Base-by-base conservation (phyloP, 2,797 vertebrate genomes). In the Cyprinodon diabolis region DNA sequence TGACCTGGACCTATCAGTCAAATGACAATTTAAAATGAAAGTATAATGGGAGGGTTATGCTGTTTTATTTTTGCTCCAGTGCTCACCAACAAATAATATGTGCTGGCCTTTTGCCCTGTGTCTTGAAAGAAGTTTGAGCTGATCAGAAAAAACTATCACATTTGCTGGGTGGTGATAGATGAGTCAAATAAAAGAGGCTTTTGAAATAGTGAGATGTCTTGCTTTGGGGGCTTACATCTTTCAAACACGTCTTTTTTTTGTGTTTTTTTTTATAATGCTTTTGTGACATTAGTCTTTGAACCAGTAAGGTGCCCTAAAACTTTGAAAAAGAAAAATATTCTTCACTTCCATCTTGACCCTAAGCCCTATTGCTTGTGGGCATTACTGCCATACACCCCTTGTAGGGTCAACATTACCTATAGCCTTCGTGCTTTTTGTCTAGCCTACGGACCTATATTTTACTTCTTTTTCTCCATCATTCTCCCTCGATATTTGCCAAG, bases 281-380 rank as follows among this genome's bases (percentile, higher is more conserved):
- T 85, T 89, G 90, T 92, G 93, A 93, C 91, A 93, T 93, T 93
- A 85, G 89, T 87, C 84, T 90, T 77, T 88, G 82, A 91, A 87
- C 90, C 93, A 87, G 75, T 79, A 86, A 71, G 66, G 83, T 89
- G 85, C 86, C 86, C 89, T 81, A 86, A 92, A 92, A 91, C 89
- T 91, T 91, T 88, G 84, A 90, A 91, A 87, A 90, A 69, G n/a
- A 93, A 92, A 92, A 90, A 88, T 79, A 91, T 85, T 91, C 74
- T 69, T 77, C 76, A 80, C 84, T 89, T 81, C 80, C 73, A 86
- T 80, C 62, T 80, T 92, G 91, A 93, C 92, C 91, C 86, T 86
- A 57, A 89, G 88, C 82, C 86, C 82, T 81, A 83, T 80, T 87
- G 89, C 91, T 87, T 76, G 43, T 43, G 65, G 89, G 85, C 88